Evolutionary conservation across 2,797 vertebrate genomes (phyloP), one percentile per base, ranked within the genome.

Genomic region (Sebastes taczanowskii): DNA sequence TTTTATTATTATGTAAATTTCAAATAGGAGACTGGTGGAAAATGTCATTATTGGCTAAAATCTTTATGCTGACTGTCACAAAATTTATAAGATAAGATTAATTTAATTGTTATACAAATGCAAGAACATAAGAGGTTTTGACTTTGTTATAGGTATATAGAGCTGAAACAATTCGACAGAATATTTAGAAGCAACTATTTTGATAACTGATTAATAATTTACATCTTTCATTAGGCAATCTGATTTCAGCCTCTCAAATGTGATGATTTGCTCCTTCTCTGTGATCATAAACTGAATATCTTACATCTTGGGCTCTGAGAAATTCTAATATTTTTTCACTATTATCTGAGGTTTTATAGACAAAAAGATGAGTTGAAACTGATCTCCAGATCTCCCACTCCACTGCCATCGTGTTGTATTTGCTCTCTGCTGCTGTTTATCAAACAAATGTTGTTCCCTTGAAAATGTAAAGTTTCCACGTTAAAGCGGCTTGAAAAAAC

Each of bases 391-490:
- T 56, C 32, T 56, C 32, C 14, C 14, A 63, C 52, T 61, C 46
- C 32, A n/a, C 52, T 1, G 30, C 13, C 32, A 7, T 27, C 3
- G 2, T n/a, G 53, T 80, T 14, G 22, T 32, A 13, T 55, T 79
- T 32, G 29, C 62, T 76, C 65, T 35, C 16, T 6, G 49, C 71
- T 58, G 1, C 72, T 66, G 67, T 89, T 85, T 58, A 64, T 66
- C 62, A 77, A 74, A 72, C 70, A 65, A 62, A 82, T 32, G 78
- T 72, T 63, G 32, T 22, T 63, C 69, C 20, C 56, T 74, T 5
- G 14, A 81, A 90, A 89, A 85, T 56, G 67, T 77, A 70, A 78
- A 83, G 75, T 87, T 89, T 89, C 84, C 86, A 62, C 14, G 77
- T 86, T 79, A 75, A 87, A 89, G 83, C 69, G 71, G 68, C 13